Evolutionary conservation across 2,888 invertebrate genomes (phyloP).

Genomic region (Cantharis rustica): DNA sequence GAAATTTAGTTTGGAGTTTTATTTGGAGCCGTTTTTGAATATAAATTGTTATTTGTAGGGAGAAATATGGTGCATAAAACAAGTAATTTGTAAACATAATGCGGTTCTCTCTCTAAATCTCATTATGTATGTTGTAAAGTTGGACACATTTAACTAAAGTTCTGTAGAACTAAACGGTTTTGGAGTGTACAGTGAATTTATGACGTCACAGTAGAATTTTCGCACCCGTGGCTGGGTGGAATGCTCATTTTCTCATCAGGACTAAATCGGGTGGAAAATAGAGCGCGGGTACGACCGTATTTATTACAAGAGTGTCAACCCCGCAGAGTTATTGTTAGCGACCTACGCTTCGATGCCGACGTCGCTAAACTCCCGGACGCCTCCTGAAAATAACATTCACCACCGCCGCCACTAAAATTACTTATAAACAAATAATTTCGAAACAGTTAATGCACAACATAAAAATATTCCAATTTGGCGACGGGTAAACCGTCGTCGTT

Average conservation of each 20-base stretch:
- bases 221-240: conserved; percentile 45
- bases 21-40: background rate
- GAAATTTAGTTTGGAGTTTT: background rate
- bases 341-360: conserved; percentile 25
- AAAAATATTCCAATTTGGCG: background rate
- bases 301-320: conserved; percentile 39
- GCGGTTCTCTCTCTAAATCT: conserved; percentile 21
- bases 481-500: background rate
- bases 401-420: background rate
- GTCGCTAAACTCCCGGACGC: background rate
- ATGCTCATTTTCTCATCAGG: conserved; percentile 47
- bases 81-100: conserved; percentile 27
- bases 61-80: conserved; percentile 4
- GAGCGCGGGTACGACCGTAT: conserved; percentile 36
- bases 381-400: background rate
- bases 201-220: conserved; percentile 36
- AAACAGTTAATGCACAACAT: background rate
- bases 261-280: conserved; percentile 42
- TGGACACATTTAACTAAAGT: conserved; percentile 30
- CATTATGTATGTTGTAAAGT: conserved; percentile 25
- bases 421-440: background rate
- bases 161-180: conserved; percentile 27
- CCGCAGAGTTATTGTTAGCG: conserved; percentile 40
- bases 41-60: background rate
- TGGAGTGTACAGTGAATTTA: conserved; percentile 30